Evolutionary conservation across 2,113 vertebrate species (phyloP), one percentile per base, ranked within the genome.

Genomic region (Notechis scutatus): DNA sequence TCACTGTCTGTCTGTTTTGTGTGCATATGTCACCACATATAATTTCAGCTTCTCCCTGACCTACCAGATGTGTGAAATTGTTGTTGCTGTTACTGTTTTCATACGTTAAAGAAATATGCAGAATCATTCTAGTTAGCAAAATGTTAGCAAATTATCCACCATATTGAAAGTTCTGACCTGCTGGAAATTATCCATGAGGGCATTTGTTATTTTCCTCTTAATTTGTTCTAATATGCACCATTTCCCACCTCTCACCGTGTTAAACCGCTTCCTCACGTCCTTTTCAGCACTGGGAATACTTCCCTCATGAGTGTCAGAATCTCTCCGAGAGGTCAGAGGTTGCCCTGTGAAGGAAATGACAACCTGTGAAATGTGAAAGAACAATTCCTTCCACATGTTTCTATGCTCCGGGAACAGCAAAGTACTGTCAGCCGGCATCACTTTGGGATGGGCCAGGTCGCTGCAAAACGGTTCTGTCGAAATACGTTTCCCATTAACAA

Each of bases 311-410:
- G 98, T 98, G 98, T 99, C 98, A 97, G 98, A 98, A 98, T 98
- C 98, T 98, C 98, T 98, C 50, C 54, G 96, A 98, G 98, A 98
- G 99, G 99, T 99, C 98, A 99, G 97, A 98, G 98, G 98, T 99
- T 98, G 98, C 97, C 96, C 98, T 97, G 97, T 97, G 97, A 98
- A 99, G 99, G 99, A 99, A 99, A 99, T 98, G 98, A 99, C 99
- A 99, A 99, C 99, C 99, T 99, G 99, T 98, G 99, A 99, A 99
- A 99, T 98, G 98, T 98, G 98, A 99, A 98, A 99, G 98, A 98
- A 98, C 99, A 99, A 99, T 99, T 99, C 98, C 98, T 99, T 99
- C 99, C 99, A 99, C 99, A 99, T 99, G 99, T 99, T 98, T 94
- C 96, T 96, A 96, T 96, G 96, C 98, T 98, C 97, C 96, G 93